These are phyloP conservation scores for Drosophila tristis DNA, from an alignment of 1,140 invertebrate genomes.

Conservation along the genomic window DNA sequence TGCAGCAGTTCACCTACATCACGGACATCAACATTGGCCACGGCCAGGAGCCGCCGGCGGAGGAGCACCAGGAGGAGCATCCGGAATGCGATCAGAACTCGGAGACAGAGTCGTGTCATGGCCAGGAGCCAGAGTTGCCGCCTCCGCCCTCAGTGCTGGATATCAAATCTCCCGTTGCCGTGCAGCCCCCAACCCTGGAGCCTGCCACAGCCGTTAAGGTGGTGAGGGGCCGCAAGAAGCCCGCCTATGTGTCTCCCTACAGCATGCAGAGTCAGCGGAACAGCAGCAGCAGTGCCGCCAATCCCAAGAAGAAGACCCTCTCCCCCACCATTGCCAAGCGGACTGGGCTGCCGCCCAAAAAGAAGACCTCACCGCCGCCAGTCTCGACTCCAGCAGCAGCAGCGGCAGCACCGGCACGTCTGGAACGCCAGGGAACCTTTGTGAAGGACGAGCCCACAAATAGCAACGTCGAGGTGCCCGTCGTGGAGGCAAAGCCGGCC, in stretches of 20 bases:
- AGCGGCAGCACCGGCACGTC: slow-evolving; percentile 70
- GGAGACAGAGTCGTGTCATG: slow-evolving; percentile 84
- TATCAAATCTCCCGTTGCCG: not conserved
- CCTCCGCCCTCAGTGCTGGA: slow-evolving; percentile 23
- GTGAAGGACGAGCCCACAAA: slow-evolving; percentile 90
- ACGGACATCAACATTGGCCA: slow-evolving; percentile 57
- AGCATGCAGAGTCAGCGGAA: slow-evolving; percentile 83
- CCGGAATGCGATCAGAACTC: slow-evolving; percentile 85
- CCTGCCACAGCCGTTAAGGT: slow-evolving; percentile 86
- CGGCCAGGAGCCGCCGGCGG: slow-evolving; percentile 25
- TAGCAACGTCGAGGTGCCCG: slow-evolving; percentile 82
- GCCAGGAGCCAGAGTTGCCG: slow-evolving; percentile 38
- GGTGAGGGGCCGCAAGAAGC: slow-evolving; percentile 91
- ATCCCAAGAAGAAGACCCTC: slow-evolving; percentile 54
- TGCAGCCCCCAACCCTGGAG: slow-evolving; percentile 30
- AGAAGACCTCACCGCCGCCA: slow-evolving; percentile 39
- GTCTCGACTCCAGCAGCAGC: not conserved
- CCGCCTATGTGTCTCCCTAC: slow-evolving; percentile 88
- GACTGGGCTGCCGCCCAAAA: slow-evolving; percentile 47
- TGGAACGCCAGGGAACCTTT: slow-evolving; percentile 94
- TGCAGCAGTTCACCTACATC: slow-evolving; percentile 74
- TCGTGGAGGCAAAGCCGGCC: slow-evolving; percentile 83
- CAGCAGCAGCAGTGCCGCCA: slow-evolving; percentile 46
- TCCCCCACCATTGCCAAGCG: slow-evolving; percentile 71
- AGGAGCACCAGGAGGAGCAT: slow-evolving; percentile 67